A percentile compares a stretch with the other conserved stretches of the same genome.
phyloP scores from a whole-genome alignment of 2,888 invertebrate species.

The Pollenia labialis region DNA sequence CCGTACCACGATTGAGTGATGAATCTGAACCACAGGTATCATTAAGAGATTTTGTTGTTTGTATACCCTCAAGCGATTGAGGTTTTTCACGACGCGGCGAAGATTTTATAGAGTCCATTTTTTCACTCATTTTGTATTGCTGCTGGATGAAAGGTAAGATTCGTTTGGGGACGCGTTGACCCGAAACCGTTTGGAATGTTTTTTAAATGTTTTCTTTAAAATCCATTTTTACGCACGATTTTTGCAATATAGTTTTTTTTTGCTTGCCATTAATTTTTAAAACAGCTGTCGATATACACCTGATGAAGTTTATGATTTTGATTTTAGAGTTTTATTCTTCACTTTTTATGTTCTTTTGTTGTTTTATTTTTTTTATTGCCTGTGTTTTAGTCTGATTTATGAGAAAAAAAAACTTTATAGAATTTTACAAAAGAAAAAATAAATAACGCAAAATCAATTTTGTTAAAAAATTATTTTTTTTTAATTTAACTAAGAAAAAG shows the following conservation, averaged over 20 bases:
- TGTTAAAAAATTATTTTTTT: neutral
- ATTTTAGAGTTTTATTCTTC: neutral
- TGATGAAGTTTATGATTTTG: conserved; percentile 58
- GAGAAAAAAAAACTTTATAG: neutral
- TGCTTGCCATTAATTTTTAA: conserved; percentile 5
- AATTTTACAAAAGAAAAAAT: neutral
- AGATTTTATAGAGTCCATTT: conserved; percentile 76
- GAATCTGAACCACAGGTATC: conserved; percentile 55
- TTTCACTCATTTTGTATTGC: conserved; percentile 77
- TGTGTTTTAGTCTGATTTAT: neutral
- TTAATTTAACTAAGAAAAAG: no score
- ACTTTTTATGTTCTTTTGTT: conserved; percentile 19
- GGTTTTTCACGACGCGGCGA: conserved; percentile 80
- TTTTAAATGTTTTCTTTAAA: neutral
- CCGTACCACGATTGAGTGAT: conserved; percentile 47
- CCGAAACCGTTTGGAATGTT: neutral
- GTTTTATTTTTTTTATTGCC: neutral
- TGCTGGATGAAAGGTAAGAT: conserved; percentile 41
- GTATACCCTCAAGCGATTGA: conserved; percentile 78
- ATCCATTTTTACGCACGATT: conserved; percentile 27
- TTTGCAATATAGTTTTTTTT: conserved; percentile 35
- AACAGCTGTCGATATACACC: conserved; percentile 75
- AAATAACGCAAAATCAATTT: conserved; percentile 5
- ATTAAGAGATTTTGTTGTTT: conserved; percentile 74
- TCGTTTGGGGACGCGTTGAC: neutral